Conservation (phyloP, 2,888 invertebrate genomes). For the Tetrapedia diversipes region DNA sequence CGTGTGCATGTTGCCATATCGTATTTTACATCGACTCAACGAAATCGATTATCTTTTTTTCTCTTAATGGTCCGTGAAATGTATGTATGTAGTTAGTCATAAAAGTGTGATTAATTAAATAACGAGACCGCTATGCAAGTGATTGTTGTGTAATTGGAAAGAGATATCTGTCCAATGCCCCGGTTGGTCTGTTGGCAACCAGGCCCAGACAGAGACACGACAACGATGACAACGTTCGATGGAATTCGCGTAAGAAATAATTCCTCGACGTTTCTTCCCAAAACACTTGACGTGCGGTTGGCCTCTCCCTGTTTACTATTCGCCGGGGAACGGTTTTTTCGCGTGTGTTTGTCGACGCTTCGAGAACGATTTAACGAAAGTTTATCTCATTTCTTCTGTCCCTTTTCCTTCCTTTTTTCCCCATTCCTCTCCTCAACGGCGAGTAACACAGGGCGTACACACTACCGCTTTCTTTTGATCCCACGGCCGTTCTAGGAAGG, state of each 20-base stretch:
- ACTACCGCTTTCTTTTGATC: constrained; percentile 52
- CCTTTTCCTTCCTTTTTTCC: constrained; percentile 9
- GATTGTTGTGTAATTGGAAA: not conserved
- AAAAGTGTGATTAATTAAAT: not conserved
- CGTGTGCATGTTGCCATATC: no score
- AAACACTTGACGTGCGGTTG: constrained; percentile 28
- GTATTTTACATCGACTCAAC: not conserved
- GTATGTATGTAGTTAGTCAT: not conserved
- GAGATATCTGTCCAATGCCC: not conserved
- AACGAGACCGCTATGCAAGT: not conserved
- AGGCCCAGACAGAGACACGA: not conserved
- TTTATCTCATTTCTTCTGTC: constrained; percentile 49
- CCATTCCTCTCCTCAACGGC: not conserved
- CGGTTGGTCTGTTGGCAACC: not conserved
- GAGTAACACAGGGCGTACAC: constrained; percentile 12
- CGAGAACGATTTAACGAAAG: constrained; percentile 35
- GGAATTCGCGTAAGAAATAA: constrained; percentile 20
- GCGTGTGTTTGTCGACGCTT: constrained; percentile 10
- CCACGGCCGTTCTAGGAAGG: constrained; percentile 58
- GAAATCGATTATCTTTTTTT: constrained; percentile 22
- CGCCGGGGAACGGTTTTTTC: constrained; percentile 36
- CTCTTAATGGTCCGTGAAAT: not conserved
- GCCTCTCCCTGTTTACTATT: constrained; percentile 44
- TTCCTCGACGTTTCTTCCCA: constrained; percentile 24
- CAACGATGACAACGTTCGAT: not conserved